Percentiles rank a stretch among this genome's conserved stretches.
Evolutionary conservation across 1,140 invertebrate genomes (phyloP).

Genomic region (Lysiphlebus fabarum): DNA sequence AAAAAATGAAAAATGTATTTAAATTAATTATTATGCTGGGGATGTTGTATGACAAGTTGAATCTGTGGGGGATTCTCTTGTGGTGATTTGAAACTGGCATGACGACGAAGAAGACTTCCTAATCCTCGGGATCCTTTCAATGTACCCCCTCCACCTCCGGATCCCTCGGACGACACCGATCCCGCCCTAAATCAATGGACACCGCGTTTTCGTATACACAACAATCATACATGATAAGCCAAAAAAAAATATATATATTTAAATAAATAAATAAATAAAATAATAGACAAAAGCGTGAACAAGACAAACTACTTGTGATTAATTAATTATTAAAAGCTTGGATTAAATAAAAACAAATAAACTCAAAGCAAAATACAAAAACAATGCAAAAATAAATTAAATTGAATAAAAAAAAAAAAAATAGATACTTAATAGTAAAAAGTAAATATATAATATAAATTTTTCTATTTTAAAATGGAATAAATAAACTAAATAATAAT

Average conservation of each 20-base stretch:
- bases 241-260: conserved; percentile 8
- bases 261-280: conserved; percentile 13
- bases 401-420: conserved; percentile 2
- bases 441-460: not conserved
- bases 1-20: not conserved
- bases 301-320: not conserved
- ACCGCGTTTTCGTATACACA: conserved; percentile 54
- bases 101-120: conserved; percentile 54
- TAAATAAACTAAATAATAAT: not conserved
- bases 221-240: conserved; percentile 44
- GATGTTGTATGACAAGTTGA: conserved; percentile 56
- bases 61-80: conserved; percentile 54
- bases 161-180: conserved; percentile 55
- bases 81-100: conserved; percentile 57
- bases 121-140: conserved; percentile 53
- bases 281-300: not conserved
- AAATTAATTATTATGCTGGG: conserved; percentile 51
- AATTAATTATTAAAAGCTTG: not conserved
- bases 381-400: conserved; percentile 14
- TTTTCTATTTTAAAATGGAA: not conserved
- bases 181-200: conserved; percentile 55
- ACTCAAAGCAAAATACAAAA: not conserved
- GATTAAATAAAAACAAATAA: not conserved
- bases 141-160: conserved; percentile 53
- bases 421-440: not conserved